Conservation (phyloP, 2,113 vertebrate genomes). For the Leucosticte australis region DNA sequence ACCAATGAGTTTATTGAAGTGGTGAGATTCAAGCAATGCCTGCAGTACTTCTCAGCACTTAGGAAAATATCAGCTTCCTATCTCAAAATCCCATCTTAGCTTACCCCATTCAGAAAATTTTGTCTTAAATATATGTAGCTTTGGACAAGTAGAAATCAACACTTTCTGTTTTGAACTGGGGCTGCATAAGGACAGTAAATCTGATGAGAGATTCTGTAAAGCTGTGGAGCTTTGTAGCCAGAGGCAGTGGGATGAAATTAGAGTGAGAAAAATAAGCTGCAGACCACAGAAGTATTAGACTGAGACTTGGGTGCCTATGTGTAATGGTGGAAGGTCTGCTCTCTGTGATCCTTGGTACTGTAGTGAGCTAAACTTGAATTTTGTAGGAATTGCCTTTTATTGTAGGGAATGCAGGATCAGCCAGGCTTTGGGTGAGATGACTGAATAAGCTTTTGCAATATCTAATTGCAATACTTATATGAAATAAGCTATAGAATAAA, state of each 20-base stretch:
- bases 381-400: not conserved
- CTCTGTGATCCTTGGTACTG: not conserved
- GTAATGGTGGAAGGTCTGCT: not conserved
- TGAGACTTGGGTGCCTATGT: not conserved
- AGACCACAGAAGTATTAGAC: not conserved
- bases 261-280: not conserved
- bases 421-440: not conserved
- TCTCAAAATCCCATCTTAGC: not conserved
- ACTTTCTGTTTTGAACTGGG: not conserved
- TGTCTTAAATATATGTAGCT: not conserved
- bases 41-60: not conserved
- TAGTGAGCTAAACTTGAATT: not conserved
- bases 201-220: not conserved
- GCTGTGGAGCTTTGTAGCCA: not conserved
- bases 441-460: not conserved
- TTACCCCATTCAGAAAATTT: not conserved
- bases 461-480: not conserved
- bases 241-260: not conserved
- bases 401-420: not conserved
- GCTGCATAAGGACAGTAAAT: not conserved
- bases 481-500: not conserved
- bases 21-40: not conserved
- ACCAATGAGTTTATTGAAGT: not conserved
- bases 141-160: not conserved
- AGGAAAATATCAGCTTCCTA: not conserved